Base-by-base conservation (phyloP, 1,140 invertebrate species). In the Platorchestia sp. region DNA sequence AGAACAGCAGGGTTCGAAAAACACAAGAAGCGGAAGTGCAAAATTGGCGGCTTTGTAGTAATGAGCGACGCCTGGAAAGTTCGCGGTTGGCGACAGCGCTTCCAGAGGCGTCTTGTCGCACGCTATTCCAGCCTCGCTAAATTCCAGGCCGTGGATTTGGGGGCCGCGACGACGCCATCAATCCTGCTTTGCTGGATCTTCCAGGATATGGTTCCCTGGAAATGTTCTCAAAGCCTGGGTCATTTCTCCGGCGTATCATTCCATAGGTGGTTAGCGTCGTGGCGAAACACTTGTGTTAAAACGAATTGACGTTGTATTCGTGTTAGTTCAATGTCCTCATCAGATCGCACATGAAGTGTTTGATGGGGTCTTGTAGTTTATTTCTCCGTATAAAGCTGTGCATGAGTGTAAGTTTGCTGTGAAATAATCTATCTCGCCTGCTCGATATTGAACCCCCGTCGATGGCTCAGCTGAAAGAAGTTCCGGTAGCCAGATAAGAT, bases 141-240 rank as follows among this genome's bases (percentile, higher is more conserved):
- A 75, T 75, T 75, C 59, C 59, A 75, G 59, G 3, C 59, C 59
- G 14, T 75, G 87, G 87, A 89, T 89, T 89, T 89, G 87, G 87
- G 27, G 43, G 41, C 53, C n/a, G n/a, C 87, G 87, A 42, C n/a
- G 41, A 89, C 87, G 41, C 87, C 87, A 89, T 89, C 87, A 89
- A 89, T 89, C 27, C 87, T 89, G 43, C 87, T 89, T 89, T 44
- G 87, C 87, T 42, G 87, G 87, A 89, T 89, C 87, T 75, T 75
- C 59, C 27, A 75, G 59, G 59, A 75, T 75, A 75, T 22, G 27
- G 47, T 22, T 27, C 59, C 14, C 59, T 75, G 59, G 59, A 75
- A 75, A 75, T 75, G 59, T 75, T 75, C 59, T 75, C 59, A 75
- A 75, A 75, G 59, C 59, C 27, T 75, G 59, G 59, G 36, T 75